Percentiles rank a stretch among this genome's conserved stretches.
phyloP scores from a whole-genome alignment of 2,888 invertebrate species.

The Tolmerus cingulatus region DNA sequence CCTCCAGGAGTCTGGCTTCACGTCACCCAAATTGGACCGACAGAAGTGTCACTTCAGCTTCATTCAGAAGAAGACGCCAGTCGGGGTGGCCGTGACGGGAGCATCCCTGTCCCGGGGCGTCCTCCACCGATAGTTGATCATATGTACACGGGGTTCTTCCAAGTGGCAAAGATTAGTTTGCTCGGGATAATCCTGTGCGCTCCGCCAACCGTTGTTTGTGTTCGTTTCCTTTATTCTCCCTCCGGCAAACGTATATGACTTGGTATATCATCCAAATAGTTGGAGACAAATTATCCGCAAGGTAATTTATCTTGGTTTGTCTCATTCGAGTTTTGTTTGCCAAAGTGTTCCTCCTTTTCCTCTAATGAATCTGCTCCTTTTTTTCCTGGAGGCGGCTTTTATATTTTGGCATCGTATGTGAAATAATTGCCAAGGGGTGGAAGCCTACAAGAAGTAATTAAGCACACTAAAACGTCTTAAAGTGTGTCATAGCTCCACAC shows the following conservation, averaged over 20 bases:
- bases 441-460: slow-evolving; percentile 35
- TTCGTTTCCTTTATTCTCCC: neutral
- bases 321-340: slow-evolving; percentile 45
- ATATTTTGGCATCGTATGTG: slow-evolving; percentile 32
- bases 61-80: neutral
- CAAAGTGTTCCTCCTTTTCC: slow-evolving; percentile 30
- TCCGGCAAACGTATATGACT: slow-evolving; percentile 7
- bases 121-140: slow-evolving; percentile 23
- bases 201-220: neutral
- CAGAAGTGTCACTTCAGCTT: slow-evolving; percentile 37
- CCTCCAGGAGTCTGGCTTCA: neutral
- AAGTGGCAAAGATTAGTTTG: slow-evolving; percentile 37
- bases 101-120: neutral
- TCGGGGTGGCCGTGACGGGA: neutral
- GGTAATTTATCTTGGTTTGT: slow-evolving; percentile 50
- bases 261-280: slow-evolving; percentile 32
- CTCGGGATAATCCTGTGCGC: neutral
- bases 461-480: neutral
- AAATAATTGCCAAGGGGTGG: slow-evolving; percentile 33
- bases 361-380: slow-evolving; percentile 35
- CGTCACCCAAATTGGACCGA: slow-evolving; percentile 8
- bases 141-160: slow-evolving; percentile 32
- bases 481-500: neutral
- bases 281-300: slow-evolving; percentile 49
- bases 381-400: slow-evolving; percentile 30